phyloP scores from a whole-genome alignment of 2,113 vertebrate genomes.

The Bothrops jararaca region DNA sequence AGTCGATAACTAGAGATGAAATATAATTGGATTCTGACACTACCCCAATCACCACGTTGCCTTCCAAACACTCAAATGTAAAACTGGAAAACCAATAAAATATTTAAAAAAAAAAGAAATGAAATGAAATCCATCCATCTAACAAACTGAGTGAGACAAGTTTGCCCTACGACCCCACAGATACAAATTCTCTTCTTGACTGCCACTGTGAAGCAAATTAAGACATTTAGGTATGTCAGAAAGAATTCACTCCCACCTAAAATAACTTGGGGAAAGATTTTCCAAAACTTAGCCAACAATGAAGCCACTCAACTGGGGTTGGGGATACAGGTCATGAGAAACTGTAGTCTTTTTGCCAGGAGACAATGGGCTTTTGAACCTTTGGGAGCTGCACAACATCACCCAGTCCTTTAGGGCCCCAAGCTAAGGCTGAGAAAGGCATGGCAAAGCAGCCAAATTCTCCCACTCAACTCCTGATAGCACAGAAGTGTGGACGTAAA shows the following conservation, averaged over 20 bases:
- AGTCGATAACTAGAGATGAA: too few relatives aligned
- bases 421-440: background rate
- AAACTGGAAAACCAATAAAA: too few relatives aligned
- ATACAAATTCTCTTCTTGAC: too few relatives aligned
- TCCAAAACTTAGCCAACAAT: background rate
- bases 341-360: background rate
- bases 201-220: too few relatives aligned
- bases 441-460: background rate
- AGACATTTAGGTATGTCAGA: background rate
- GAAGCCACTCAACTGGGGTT: background rate
- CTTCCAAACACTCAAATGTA: too few relatives aligned
- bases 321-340: background rate
- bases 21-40: too few relatives aligned
- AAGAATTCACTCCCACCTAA: background rate
- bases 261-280: background rate
- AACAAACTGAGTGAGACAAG: too few relatives aligned
- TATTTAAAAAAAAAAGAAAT: too few relatives aligned
- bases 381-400: background rate
- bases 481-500: background rate
- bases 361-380: background rate
- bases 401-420: background rate
- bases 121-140: too few relatives aligned
- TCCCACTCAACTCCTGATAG: background rate
- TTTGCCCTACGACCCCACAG: too few relatives aligned
- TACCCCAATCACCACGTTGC: too few relatives aligned